Evolutionary conservation across 2,113 vertebrate species (phyloP).

Genomic region (Todiramphus saurophagus): DNA sequence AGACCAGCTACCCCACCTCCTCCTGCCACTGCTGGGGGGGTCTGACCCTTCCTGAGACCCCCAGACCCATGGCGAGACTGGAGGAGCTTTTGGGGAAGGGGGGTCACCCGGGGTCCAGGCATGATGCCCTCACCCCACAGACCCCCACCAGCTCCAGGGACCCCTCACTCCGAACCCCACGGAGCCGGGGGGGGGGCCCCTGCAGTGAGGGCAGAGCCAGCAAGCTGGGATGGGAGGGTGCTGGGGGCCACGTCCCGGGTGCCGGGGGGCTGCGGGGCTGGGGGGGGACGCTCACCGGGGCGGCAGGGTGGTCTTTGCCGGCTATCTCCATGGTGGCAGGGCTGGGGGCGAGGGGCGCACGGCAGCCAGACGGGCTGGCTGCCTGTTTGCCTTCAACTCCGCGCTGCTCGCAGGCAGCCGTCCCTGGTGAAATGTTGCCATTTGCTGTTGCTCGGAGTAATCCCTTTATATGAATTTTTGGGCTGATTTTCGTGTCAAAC

Average conservation of each 20-base stretch:
- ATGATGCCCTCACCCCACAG: too few species aligned
- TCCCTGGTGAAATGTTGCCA: not conserved
- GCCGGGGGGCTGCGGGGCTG: too few species aligned
- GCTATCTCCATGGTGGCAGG: not conserved
- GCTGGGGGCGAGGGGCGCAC: not conserved
- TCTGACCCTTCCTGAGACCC: not conserved
- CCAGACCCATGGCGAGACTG: not conserved
- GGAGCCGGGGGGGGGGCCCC: too few species aligned
- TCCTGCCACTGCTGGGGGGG: not conserved
- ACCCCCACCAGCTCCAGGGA: too few species aligned
- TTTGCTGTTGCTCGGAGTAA: slow-evolving; percentile 24
- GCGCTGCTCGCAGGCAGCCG: not conserved
- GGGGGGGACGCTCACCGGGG: too few species aligned
- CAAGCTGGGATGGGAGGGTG: too few species aligned
- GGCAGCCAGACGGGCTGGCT: not conserved
- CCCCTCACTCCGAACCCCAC: too few species aligned
- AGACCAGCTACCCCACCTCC: not conserved
- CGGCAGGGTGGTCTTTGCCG: too few species aligned
- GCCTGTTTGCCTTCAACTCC: not conserved
- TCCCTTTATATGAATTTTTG: slow-evolving; percentile 13
- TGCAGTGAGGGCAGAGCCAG: too few species aligned
- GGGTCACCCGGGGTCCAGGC: not conserved
- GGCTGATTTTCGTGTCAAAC: not conserved
- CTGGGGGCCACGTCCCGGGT: too few species aligned
- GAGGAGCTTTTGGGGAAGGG: not conserved